These are phyloP conservation scores for Athalia rosae DNA, from an alignment of 2,888 invertebrate species.

Conservation along the genomic window DNA sequence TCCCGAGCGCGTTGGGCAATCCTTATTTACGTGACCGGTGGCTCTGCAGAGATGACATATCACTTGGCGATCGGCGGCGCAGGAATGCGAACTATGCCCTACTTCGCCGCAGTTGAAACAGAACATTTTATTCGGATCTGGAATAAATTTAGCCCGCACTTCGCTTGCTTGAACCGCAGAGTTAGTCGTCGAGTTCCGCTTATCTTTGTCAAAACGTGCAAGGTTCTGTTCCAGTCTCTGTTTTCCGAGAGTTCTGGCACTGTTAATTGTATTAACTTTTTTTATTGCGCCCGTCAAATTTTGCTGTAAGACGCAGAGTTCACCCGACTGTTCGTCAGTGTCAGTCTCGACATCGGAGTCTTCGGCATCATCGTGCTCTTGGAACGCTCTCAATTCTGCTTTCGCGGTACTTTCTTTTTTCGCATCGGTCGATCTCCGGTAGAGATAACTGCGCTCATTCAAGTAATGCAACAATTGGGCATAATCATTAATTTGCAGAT, in stretches of 20 bases:
- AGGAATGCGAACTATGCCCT: not conserved
- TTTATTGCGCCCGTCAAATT: constrained; percentile 5
- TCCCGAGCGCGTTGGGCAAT: constrained; percentile 47
- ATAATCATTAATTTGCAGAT: constrained; percentile 8
- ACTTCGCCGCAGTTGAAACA: constrained; percentile 36
- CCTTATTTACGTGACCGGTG: constrained; percentile 35
- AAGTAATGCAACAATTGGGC: constrained; percentile 16
- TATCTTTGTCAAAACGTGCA: constrained; percentile 35
- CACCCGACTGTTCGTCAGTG: constrained; percentile 12
- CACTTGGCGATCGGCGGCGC: not conserved
- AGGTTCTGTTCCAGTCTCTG: constrained; percentile 48
- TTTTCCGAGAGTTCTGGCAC: constrained; percentile 37
- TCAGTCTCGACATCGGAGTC: not conserved
- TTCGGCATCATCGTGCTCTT: constrained; percentile 2
- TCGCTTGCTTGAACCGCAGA: not conserved
- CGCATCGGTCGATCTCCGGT: not conserved
- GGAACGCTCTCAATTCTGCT: constrained; percentile 4
- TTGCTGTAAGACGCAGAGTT: constrained; percentile 3
- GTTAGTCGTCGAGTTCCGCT: not conserved
- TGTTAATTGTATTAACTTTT: constrained; percentile 9
- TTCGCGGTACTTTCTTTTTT: not conserved
- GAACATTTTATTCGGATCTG: constrained; percentile 41
- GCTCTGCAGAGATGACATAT: constrained; percentile 8
- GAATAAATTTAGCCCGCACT: not conserved
- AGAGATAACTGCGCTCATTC: constrained; percentile 18